Percentiles rank a stretch among this genome's conserved stretches.
phyloP scores from a whole-genome alignment of 2,797 vertebrate genomes.

The Lacerta bilineata region DNA sequence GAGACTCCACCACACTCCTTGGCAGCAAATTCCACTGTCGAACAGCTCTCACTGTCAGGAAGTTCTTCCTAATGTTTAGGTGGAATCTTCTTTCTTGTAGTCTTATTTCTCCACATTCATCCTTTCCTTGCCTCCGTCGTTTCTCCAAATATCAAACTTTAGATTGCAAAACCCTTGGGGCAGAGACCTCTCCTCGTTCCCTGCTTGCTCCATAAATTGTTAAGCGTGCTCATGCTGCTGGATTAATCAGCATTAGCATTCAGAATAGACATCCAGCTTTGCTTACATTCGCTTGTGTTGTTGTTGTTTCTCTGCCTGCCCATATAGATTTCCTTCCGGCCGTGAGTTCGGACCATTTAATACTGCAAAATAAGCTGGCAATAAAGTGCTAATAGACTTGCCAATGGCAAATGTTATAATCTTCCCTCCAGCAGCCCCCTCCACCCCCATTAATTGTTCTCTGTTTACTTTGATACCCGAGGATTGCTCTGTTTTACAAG shows the following conservation, averaged over 20 bases:
- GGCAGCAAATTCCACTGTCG: no score
- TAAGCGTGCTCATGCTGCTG: background rate
- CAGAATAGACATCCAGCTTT: background rate
- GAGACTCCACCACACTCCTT: no score
- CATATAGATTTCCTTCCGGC: constrained; percentile 7
- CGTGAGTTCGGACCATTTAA: constrained; percentile 52
- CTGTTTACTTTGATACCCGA: constrained; percentile 87
- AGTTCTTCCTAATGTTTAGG: no score
- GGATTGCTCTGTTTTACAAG: constrained; percentile 86
- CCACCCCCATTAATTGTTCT: constrained; percentile 85
- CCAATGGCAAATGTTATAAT: constrained; percentile 74
- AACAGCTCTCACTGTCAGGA: no score
- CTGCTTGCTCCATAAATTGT: background rate
- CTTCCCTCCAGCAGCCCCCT: constrained; percentile 71
- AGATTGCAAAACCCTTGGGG: background rate
- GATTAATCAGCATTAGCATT: background rate
- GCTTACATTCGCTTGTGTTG: no score
- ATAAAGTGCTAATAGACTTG: constrained; percentile 84
- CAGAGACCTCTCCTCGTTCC: background rate
- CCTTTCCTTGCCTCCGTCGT: no score
- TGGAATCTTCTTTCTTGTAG: no score
- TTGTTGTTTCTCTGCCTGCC: background rate
- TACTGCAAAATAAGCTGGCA: constrained; percentile 64
- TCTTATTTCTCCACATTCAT: background rate
- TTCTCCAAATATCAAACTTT: background rate